These are phyloP conservation scores for Agrotis segetum DNA, from an alignment of 2,888 invertebrate genomes.

Conservation along the genomic window DNA sequence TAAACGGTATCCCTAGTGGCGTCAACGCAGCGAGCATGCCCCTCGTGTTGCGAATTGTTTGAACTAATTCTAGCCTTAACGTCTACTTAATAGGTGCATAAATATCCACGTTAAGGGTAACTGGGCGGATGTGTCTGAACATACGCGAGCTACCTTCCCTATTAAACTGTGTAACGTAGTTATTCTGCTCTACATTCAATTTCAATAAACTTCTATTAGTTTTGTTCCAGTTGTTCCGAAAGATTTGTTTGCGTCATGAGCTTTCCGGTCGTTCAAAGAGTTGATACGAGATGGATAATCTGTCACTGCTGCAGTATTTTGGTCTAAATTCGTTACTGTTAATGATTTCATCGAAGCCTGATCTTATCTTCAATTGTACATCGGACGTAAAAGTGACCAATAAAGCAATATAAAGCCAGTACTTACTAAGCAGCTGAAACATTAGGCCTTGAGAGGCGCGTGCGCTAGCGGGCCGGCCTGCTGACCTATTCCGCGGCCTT, in stretches of 20 bases:
- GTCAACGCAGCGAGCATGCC: slow-evolving; percentile 62
- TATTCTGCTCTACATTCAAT: slow-evolving; percentile 35
- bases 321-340: neutral
- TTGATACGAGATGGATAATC: slow-evolving; percentile 9
- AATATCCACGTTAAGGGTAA: slow-evolving; percentile 62
- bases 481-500: slow-evolving; percentile 88
- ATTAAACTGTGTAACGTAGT: slow-evolving; percentile 29
- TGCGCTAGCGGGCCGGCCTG: slow-evolving; percentile 83
- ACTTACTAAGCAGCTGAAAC: slow-evolving; percentile 76
- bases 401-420: slow-evolving; percentile 63
- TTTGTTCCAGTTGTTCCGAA: slow-evolving; percentile 16
- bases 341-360: neutral
- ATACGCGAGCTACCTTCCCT: slow-evolving; percentile 36
- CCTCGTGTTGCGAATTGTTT: slow-evolving; percentile 79
- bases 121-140: slow-evolving; percentile 55
- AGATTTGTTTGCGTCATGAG: slow-evolving; percentile 15
- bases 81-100: slow-evolving; percentile 67
- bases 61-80: slow-evolving; percentile 77
- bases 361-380: slow-evolving; percentile 17
- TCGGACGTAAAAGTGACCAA: slow-evolving; percentile 28
- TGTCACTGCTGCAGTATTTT: neutral
- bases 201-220: slow-evolving; percentile 34
- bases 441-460: slow-evolving; percentile 79
- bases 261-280: slow-evolving; percentile 3
- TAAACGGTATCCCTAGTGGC: slow-evolving; percentile 53